Evolutionary conservation across 1,140 invertebrate species (phyloP), one percentile per base, ranked within the genome.

Genomic region (Lanistes nyassanus): DNA sequence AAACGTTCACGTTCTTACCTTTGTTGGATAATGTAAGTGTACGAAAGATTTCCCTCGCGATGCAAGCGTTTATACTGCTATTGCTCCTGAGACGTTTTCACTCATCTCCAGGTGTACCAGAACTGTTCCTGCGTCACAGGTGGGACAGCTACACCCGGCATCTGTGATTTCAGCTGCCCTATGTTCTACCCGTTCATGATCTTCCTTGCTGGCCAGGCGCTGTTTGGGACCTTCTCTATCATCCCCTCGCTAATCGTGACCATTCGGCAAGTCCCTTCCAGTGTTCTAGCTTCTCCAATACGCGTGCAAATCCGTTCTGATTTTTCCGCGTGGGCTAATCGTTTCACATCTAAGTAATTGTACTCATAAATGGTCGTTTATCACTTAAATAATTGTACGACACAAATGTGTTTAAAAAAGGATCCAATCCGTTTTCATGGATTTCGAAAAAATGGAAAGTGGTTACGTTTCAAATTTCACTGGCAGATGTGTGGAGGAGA

Each of bases 121-220:
- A 79, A 79, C 60, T 79, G 78, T 31, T 39, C 78, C n/a, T 79
- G 78, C 58, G 74, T 79, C 11, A 7, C 37, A 0, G 70, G 70
- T 2, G 74, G 75, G 2, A 37, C 3, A n/a, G 77, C 77, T 1
- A 68, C 26, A 7, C n/a, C 68, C n/a, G 78, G 75, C n/a, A 67
- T 47, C 19, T 79, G 78, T 55, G 71, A 73, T 23, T 74, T 74
- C 60, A 47, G 69, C 55, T 79, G 78, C 23, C 2, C 55, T 26
- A 55, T 69, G 29, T 51, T 76, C 21, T 76, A 79, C 60, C 60
- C 70, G 0, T 79, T 53, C 58, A 39, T 65, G 21, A 55, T 79
- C 2, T 29, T 53, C 36, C 26, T 62, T 19, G 70, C 62, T 34
- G 2, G 55, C 2, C 13, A 47, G 3, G 21, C 55, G 3, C 51